Conservation (phyloP, 1,140 invertebrate genomes). For the Octopus bimaculoides region DNA sequence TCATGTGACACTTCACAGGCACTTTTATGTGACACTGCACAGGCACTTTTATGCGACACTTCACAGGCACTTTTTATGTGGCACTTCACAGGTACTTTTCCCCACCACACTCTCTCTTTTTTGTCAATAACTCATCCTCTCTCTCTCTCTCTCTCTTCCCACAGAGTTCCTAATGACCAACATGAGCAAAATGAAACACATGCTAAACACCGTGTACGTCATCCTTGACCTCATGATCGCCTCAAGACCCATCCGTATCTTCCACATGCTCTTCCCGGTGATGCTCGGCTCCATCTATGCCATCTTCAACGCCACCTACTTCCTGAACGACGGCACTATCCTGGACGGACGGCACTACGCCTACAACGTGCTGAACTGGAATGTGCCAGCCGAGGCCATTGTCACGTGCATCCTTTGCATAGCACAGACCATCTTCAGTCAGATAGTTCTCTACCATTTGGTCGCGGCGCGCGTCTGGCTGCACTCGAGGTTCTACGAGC, state of each 20-base stretch:
- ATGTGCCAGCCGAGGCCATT: slow-evolving; percentile 43
- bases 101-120: too few species aligned
- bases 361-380: slow-evolving; percentile 52
- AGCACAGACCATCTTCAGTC: slow-evolving; percentile 35
- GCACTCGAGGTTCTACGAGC: slow-evolving; percentile 28
- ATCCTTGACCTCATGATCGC: slow-evolving; percentile 44
- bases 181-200: slow-evolving; percentile 49
- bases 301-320: slow-evolving; percentile 51
- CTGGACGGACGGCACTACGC: slow-evolving; percentile 41
- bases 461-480: slow-evolving; percentile 38
- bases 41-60: too few species aligned
- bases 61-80: too few species aligned
- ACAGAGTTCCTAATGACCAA: slow-evolving; percentile 37
- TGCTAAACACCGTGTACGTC: slow-evolving; percentile 45
- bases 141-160: slow-evolving; percentile 12
- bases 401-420: slow-evolving; percentile 46
- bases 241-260: slow-evolving; percentile 45
- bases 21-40: too few species aligned
- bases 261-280: slow-evolving; percentile 50
- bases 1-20: too few species aligned
- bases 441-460: slow-evolving; percentile 39
- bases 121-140: too few species aligned
- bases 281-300: slow-evolving; percentile 48
- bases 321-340: slow-evolving; percentile 46
- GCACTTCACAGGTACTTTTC: too few species aligned